Evolutionary conservation across 2,888 invertebrate species (phyloP).

Genomic region (Pristionchus japonicus): DNA sequence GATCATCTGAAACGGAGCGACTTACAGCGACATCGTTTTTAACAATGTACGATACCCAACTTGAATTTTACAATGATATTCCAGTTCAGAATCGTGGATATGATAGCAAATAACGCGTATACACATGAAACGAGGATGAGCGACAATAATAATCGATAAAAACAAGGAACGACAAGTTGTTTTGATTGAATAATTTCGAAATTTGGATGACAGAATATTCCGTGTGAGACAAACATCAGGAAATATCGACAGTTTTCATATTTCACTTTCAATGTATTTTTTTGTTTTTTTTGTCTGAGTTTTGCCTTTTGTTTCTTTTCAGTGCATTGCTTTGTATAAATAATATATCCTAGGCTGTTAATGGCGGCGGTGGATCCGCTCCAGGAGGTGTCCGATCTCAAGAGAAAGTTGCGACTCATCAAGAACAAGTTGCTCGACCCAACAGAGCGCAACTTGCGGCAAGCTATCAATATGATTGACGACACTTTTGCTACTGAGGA

Average conservation of each 20-base stretch:
- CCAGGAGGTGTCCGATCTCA: slow-evolving; percentile 6
- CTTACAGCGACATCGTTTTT: neutral
- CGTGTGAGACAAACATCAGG: neutral
- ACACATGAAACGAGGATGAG: too few species aligned
- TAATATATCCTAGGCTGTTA: neutral
- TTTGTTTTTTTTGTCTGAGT: too few species aligned
- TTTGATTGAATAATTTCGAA: neutral
- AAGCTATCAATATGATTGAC: slow-evolving; percentile 15
- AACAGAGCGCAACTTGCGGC: neutral
- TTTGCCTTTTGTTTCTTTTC: too few species aligned
- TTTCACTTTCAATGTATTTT: neutral
- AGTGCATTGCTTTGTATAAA: too few species aligned
- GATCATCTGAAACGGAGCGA: slow-evolving; percentile 2
- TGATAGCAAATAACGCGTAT: too few species aligned
- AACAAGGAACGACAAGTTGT: too few species aligned
- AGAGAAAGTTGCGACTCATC: slow-evolving; percentile 18
- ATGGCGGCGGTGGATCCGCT: neutral
- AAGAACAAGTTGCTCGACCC: neutral
- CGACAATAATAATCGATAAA: too few species aligned
- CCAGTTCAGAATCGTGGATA: too few species aligned
- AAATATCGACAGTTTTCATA: neutral
- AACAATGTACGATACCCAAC: neutral
- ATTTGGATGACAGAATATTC: neutral
- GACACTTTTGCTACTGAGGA: slow-evolving; percentile 3
- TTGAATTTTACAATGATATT: too few species aligned